Percentiles rank a stretch among this genome's conserved stretches.
Evolutionary conservation across 2,113 vertebrate genomes (phyloP).

Genomic region (Ictalurus punctatus): DNA sequence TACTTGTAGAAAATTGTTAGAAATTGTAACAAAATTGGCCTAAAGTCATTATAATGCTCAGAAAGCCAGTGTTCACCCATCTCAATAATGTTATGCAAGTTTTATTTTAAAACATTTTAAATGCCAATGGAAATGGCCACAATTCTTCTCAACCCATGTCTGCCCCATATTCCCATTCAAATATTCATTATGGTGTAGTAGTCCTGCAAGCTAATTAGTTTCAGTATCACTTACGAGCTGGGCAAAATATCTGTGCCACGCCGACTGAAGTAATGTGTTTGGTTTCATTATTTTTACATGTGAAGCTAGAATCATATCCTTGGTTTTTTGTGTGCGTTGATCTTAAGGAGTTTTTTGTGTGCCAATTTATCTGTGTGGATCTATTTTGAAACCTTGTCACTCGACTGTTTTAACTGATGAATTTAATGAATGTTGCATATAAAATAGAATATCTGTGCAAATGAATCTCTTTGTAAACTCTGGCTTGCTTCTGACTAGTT

Average conservation of each 20-base stretch:
- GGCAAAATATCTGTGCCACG: slow-evolving; percentile 36
- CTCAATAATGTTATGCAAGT: not conserved
- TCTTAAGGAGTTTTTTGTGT: not conserved
- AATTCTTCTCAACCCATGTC: slow-evolving; percentile 14
- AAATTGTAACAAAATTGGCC: not conserved
- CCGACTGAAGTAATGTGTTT: slow-evolving; percentile 32
- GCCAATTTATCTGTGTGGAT: slow-evolving; percentile 2
- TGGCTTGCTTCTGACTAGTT: not conserved
- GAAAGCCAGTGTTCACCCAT: not conserved
- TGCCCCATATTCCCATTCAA: slow-evolving; percentile 30
- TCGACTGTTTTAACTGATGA: not conserved
- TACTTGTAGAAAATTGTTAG: not conserved
- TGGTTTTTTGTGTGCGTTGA: not conserved
- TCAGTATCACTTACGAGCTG: slow-evolving; percentile 40
- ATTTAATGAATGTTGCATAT: not conserved
- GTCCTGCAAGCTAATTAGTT: slow-evolving; percentile 25
- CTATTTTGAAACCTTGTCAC: not conserved
- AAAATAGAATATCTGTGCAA: not conserved
- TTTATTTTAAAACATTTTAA: not conserved
- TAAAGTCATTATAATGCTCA: not conserved
- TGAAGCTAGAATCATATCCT: slow-evolving; percentile 22
- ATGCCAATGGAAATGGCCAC: not conserved
- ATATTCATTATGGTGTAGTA: slow-evolving; percentile 36
- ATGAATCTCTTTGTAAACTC: too few species aligned
- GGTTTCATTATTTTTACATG: slow-evolving; percentile 26